Evolutionary conservation across 2,113 vertebrate species (phyloP).

Genomic region (Psephotus haematonotus): DNA sequence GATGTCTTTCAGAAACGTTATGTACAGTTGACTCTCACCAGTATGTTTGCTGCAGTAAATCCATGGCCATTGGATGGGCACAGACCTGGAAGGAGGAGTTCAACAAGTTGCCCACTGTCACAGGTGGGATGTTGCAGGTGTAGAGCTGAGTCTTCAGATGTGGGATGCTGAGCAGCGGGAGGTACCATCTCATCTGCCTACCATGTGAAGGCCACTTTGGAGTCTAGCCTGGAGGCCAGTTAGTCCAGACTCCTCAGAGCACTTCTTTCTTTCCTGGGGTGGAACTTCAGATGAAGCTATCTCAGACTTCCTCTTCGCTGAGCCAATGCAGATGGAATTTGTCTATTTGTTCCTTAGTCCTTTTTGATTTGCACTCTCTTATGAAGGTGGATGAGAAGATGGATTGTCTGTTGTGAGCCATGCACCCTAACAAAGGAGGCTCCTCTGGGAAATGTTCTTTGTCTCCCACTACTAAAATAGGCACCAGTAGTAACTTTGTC

Average conservation of each 20-base stretch:
- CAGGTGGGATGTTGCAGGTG: fast-evolving
- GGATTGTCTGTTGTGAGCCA: background rate
- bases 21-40: background rate
- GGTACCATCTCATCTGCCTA: background rate
- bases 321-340: background rate
- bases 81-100: background rate
- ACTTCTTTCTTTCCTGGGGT: background rate
- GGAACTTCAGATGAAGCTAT: background rate
- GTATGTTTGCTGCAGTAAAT: background rate
- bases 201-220: background rate
- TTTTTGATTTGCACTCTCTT: background rate
- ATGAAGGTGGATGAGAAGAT: background rate
- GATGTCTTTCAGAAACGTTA: background rate
- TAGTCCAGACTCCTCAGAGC: background rate
- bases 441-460: background rate
- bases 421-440: background rate
- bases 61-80: background rate
- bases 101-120: background rate
- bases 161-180: background rate
- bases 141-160: background rate
- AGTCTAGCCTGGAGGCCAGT: background rate
- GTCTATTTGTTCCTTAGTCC: background rate
- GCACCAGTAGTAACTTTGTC: background rate
- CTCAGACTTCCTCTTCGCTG: background rate
- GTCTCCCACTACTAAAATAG: background rate